Evolutionary conservation across 2,888 invertebrate species (phyloP), one percentile per base, ranked within the genome.

Genomic region (Celastrina argiolus): DNA sequence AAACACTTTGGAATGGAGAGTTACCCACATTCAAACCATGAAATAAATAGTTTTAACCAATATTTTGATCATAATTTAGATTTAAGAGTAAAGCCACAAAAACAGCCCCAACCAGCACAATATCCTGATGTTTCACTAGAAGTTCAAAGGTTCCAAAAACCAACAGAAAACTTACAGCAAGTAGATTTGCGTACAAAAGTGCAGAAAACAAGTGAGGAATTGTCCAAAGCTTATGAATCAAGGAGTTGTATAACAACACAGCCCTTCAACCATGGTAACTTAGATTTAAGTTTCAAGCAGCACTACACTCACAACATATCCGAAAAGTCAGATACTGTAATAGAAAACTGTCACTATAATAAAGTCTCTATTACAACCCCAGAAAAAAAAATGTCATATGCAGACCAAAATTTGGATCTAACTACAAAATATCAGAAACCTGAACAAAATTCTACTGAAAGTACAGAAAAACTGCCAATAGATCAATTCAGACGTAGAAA

Each of bases 401-500:
- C 14, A 22, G 61, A 61, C 7, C 39, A 61, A 39, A 36, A 61
- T 18, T 36, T 61, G 22, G 61, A 66, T 22, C 41, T 66, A 42
- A 18, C 65, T 12, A 42, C 22, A 2, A 66, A 66, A 61, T 31
- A 31, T n/a, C 59, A 59, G 42, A 59, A 56, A 42, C 14, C 59
- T 14, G 61, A 59, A 16, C 16, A 31, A 4, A 12, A 18, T 34
- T 36, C 61, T 2, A 39, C 14, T 12, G 59, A 59, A 61, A 14
- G 18, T 36, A 16, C 22, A 14, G 61, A 61, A 10, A 61, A 61
- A 61, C 39, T 66, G 56, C 31, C 58, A 16, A 41, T 58, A 36
- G 64, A 67, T 16, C 36, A 69, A 61, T 56, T 65, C 22, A 78
- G 83, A 67, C 74, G 85, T 14, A 79, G 83, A 74, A 87, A 86